These are phyloP conservation scores for Nemotelus nigrinus DNA, from an alignment of 2,888 invertebrate genomes.

Conservation along the genomic window DNA sequence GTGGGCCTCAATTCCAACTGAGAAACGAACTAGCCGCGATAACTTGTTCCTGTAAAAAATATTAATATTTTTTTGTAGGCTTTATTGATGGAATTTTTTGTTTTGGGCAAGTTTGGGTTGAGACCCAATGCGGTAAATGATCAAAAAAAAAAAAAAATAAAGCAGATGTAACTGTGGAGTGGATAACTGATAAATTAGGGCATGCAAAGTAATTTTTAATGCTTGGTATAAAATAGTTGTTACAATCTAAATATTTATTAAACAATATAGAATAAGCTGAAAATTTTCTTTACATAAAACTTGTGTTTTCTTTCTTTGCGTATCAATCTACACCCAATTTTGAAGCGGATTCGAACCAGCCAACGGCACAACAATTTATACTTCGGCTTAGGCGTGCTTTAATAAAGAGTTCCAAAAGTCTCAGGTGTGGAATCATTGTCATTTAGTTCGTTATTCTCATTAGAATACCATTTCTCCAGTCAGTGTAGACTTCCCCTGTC, in stretches of 20 bases:
- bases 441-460: too few species aligned
- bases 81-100: neutral
- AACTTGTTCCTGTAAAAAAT: neutral
- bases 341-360: too few species aligned
- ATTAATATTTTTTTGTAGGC: neutral
- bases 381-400: too few species aligned
- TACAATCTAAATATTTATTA: conserved; percentile 37
- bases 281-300: conserved; percentile 25
- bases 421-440: too few species aligned
- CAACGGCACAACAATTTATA: too few species aligned
- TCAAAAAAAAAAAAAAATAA: neutral
- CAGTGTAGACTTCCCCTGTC: too few species aligned
- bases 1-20: conserved; percentile 13
- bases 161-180: neutral
- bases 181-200: neutral
- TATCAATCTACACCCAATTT: too few species aligned
- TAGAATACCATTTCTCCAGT: too few species aligned
- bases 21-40: neutral
- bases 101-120: conserved; percentile 6
- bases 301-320: neutral
- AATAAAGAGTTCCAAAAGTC: too few species aligned
- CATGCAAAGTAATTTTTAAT: conserved; percentile 6
- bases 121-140: conserved; percentile 11
- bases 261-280: conserved; percentile 30
- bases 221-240: conserved; percentile 34